Evolutionary conservation across 2,797 vertebrate species (phyloP), one percentile per base, ranked within the genome.

Genomic region (Phalanger gymnotis): DNA sequence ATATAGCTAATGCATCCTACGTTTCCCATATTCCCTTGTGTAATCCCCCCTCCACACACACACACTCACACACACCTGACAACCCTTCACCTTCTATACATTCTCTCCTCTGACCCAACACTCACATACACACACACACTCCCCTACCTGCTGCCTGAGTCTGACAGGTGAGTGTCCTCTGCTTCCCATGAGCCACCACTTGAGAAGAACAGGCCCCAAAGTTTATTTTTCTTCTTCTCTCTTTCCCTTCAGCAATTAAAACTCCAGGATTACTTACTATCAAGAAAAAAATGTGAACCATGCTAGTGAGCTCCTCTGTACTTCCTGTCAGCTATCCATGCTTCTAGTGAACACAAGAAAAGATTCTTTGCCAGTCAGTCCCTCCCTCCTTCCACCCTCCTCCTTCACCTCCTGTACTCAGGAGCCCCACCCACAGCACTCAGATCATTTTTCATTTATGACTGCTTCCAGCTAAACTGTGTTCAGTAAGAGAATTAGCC

Each of bases 361-460:
- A 0, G 9, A 94, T 81, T 94, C 53, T 95, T 22, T 52, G 10
- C 53, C 16, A 73, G 54, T 54, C 93, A 55, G 92, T 96, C 58
- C 81, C 90, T 91, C 96, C 92, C 93, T 91, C 34, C 73, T 90
- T 91, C 94, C 57, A 92, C 93, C 66, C 61, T 91, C 91, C 1
- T 0, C 93, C 97, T 93, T 96, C 94, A 97, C 97, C 97, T 97
- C 92, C 95, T 34, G 92, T 66, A 97, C 91, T 90, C 1, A 0
- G 0, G 89, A 1, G 97, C 98, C 97, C 98, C 98, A 97, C 98
- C 97, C 97, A 95, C 93, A 90, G 93, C 96, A 94, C 95, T 92
- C 94, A 81, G 96, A 98, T 96, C 95, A 95, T 96, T 97, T 97
- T 96, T 97, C 97, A 97, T 97, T 96, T 97, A 96, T 94, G 97